Evolutionary conservation across 2,113 vertebrate species (phyloP), one percentile per base, ranked within the genome.

Genomic region (Alectura lathami): DNA sequence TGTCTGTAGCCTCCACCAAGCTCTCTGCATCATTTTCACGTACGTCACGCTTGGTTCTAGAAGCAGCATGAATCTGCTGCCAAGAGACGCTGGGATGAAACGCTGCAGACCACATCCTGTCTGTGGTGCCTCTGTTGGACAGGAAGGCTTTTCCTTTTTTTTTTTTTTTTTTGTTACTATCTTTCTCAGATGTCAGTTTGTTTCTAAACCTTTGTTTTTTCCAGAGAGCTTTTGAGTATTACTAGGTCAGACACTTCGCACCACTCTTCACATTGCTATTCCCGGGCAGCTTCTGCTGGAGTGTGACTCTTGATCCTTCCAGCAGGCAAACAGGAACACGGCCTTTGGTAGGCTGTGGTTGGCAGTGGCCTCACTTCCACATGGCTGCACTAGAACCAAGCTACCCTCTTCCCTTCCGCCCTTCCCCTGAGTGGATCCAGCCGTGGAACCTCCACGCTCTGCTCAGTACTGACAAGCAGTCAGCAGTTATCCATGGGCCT

Each of bases 401-500:
- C 45, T 43, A 5, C 15, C 40, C 66, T 50, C 56, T 47, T 70
- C 51, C 21, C 43, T 38, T 57, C 3, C 26, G 80, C 67, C 3
- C 2, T 62, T 60, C 5, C 0, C 2, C 21, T 3, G 3, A 4
- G 3, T 82, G 68, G 30, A 10, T 57, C 22, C 24, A 17, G 64
- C n/a, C 1, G 3, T 8, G 54, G 9, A 5, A 11, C 11, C 56
- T 32, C 64, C 63, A 12, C 0, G 0, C 24, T 23, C 50, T 48
- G 30, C 34, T 53, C 30, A 22, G 67, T 24, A 5, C 68, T 26
- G 50, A 18, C 0, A 2, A 67, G 24, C 27, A 9, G 1, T 36
- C 30, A 30, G 45, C 38, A 47, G 47, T 74, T 72, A 50, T 62
- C 50, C 0, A 0, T 5, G 36, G 69, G n/a, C 54, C 42, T 20